A percentile compares a stretch with the other conserved stretches of the same genome.
phyloP scores from a whole-genome alignment of 2,113 vertebrate genomes.

The Cercocebus atys region DNA sequence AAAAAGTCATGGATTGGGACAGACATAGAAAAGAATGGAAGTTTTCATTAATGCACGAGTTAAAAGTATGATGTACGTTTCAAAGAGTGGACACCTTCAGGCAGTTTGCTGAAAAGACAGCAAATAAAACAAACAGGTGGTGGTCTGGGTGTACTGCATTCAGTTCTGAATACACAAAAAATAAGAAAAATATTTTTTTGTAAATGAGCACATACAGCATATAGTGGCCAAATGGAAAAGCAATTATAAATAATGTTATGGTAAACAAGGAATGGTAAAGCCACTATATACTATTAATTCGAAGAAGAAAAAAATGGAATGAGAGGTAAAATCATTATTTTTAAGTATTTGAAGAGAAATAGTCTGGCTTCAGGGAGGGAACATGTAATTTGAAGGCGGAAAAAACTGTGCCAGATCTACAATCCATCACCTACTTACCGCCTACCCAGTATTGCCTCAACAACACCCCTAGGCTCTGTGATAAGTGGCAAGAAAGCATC shows the following conservation, averaged over 20 bases:
- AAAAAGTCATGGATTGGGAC: background rate
- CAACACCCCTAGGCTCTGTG: accelerated
- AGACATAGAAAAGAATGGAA: background rate
- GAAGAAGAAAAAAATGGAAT: background rate
- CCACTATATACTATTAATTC: background rate
- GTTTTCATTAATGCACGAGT: background rate
- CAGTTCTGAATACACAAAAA: background rate
- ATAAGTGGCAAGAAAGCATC: background rate
- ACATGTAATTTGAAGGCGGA: background rate
- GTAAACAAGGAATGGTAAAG: background rate
- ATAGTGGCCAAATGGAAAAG: background rate
- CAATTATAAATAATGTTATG: background rate
- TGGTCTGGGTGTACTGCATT: background rate
- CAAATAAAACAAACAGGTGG: background rate
- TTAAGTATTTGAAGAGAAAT: constrained; percentile 4
- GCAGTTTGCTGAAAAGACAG: background rate
- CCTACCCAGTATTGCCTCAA: background rate
- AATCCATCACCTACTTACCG: background rate
- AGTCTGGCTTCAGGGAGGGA: background rate
- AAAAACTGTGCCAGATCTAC: background rate
- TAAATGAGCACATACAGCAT: background rate
- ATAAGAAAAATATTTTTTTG: background rate
- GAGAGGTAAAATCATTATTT: background rate
- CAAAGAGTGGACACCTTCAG: background rate
- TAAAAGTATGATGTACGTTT: background rate